Conservation (phyloP, 2,113 vertebrate genomes). For the Eulemur rufifrons region DNA sequence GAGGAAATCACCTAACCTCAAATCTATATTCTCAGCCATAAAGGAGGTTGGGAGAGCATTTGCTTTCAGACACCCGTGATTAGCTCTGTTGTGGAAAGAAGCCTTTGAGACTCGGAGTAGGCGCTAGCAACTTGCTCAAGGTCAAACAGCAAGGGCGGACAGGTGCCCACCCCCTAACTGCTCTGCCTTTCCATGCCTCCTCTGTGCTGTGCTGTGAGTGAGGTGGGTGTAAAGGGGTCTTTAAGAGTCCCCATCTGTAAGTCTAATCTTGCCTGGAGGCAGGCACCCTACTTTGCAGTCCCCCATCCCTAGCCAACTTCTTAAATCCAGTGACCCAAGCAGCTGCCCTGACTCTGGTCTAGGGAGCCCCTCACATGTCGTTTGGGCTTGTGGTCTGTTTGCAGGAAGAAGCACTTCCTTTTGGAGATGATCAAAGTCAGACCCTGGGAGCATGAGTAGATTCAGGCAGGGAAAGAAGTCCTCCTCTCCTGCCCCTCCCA, state of each 20-base stretch:
- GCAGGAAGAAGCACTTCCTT: not conserved
- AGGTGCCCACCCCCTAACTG: not conserved
- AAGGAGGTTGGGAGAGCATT: not conserved
- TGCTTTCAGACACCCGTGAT: not conserved
- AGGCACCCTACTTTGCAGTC: not conserved
- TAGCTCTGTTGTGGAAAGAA: not conserved
- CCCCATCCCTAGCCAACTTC: not conserved
- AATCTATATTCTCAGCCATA: not conserved
- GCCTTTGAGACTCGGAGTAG: not conserved
- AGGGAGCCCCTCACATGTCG: not conserved
- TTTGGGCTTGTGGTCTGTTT: not conserved
- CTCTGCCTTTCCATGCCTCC: not conserved
- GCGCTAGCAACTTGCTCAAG: conserved; percentile 58
- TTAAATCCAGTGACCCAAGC: not conserved
- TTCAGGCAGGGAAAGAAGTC: not conserved
- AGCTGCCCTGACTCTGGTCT: not conserved
- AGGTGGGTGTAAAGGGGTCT: not conserved
- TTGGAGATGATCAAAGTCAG: not conserved
- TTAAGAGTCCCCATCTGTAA: not conserved
- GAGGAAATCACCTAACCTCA: not conserved
- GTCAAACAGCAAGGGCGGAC: conserved; percentile 52
- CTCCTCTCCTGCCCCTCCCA: not conserved
- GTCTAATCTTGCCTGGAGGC: not conserved
- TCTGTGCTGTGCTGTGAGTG: not conserved
- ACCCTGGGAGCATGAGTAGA: not conserved